Percentiles rank a stretch among this genome's conserved stretches.
These are phyloP conservation scores for Alentia gelatinosa DNA, from an alignment of 2,888 invertebrate species.

Conservation along the genomic window DNA sequence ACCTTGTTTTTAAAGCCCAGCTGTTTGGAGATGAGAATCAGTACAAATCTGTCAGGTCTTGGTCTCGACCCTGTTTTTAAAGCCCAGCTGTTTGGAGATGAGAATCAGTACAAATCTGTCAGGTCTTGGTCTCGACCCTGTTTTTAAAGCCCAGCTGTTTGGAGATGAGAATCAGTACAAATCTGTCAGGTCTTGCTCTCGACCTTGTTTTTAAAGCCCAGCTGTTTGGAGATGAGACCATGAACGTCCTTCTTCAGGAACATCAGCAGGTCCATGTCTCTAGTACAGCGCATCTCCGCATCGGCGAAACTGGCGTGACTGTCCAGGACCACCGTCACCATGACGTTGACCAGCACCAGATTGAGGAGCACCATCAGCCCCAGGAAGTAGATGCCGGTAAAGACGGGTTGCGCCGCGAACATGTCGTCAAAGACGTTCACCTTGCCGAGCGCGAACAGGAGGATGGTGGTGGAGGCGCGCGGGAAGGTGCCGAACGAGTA, in stretches of 20 bases:
- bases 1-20: no score
- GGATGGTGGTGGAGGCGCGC: neutral
- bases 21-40: no score
- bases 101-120: no score
- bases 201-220: neutral
- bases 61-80: no score
- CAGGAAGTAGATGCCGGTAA: neutral
- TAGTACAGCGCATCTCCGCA: neutral
- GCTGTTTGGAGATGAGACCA: neutral
- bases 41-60: no score
- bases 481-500: neutral
- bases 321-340: neutral
- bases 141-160: no score
- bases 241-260: neutral
- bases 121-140: no score
- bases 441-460: neutral
- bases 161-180: no score
- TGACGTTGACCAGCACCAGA: neutral
- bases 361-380: neutral
- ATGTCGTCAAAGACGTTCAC: neutral
- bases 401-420: neutral
- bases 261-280: neutral
- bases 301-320: neutral
- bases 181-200: no score
- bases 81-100: no score